Conservation (phyloP, 2,888 invertebrate species). For the Crossocerus cetratus region DNA sequence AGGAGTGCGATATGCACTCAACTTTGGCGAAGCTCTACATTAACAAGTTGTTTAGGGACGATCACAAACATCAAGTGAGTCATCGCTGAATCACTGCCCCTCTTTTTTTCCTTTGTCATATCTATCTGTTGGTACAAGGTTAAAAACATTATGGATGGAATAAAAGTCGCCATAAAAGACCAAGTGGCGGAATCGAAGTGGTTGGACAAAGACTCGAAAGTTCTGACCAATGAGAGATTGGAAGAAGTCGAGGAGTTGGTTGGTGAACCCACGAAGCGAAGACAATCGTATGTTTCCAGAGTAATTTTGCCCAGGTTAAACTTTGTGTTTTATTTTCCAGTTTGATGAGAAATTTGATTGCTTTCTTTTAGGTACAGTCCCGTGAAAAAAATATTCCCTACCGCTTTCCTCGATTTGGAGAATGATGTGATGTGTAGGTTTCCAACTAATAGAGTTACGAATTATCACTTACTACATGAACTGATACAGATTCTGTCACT, state of each 20-base stretch:
- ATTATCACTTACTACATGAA: background rate
- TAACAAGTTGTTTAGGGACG: background rate
- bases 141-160: background rate
- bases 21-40: background rate
- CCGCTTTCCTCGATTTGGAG: background rate
- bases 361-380: background rate
- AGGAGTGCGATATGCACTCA: background rate
- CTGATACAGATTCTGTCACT: background rate
- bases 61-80: background rate
- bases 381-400: background rate
- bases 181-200: background rate
- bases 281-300: background rate
- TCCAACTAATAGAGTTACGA: background rate
- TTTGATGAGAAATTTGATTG: too few species aligned
- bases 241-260: too few species aligned
- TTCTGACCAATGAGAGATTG: background rate
- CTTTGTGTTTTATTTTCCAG: too few species aligned
- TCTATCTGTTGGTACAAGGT: background rate
- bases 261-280: background rate
- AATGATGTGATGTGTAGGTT: background rate
- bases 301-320: too few species aligned
- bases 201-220: background rate
- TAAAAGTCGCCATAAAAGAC: background rate
- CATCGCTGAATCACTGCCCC: background rate
- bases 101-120: background rate